Evolutionary conservation across 1,140 invertebrate species (phyloP).

Genomic region (Papilio glaucus): DNA sequence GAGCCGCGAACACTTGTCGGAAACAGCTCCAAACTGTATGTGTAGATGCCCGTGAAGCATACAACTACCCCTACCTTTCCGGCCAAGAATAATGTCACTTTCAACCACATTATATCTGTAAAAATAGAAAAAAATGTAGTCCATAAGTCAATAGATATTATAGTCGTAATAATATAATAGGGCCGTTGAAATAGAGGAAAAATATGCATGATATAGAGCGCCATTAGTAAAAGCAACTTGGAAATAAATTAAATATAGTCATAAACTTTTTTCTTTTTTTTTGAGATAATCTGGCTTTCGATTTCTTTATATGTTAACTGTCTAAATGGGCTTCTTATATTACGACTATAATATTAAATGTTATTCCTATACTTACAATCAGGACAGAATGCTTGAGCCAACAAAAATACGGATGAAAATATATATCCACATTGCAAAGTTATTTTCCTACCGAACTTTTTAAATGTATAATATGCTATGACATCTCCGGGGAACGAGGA

Average conservation of each 20-base stretch:
- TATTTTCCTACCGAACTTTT: slow-evolving; percentile 85
- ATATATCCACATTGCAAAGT: slow-evolving; percentile 84
- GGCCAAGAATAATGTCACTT: slow-evolving; percentile 60
- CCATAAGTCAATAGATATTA: not conserved
- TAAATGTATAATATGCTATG: slow-evolving; percentile 84
- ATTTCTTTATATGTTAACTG: too few relatives aligned
- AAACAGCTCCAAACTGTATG: slow-evolving; percentile 68
- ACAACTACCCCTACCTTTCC: slow-evolving; percentile 63
- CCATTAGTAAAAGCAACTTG: slow-evolving; percentile 4
- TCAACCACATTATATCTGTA: slow-evolving; percentile 65
- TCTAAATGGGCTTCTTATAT: not conserved
- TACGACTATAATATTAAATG: slow-evolving; percentile 9
- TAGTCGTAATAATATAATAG: too few relatives aligned
- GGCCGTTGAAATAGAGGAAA: not conserved
- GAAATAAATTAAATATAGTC: too few relatives aligned
- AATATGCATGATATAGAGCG: too few relatives aligned
- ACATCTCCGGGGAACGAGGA: slow-evolving; percentile 89
- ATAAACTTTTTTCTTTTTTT: too few relatives aligned
- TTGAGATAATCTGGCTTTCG: not conserved
- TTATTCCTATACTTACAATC: slow-evolving; percentile 62
- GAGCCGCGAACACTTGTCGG: slow-evolving; percentile 71
- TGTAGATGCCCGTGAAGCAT: slow-evolving; percentile 71
- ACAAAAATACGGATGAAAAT: slow-evolving; percentile 77
- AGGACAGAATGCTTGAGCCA: slow-evolving; percentile 57
- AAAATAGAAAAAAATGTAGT: slow-evolving; percentile 19